Conservation (phyloP, 1,140 invertebrate genomes). For the Drosophila rufa region DNA sequence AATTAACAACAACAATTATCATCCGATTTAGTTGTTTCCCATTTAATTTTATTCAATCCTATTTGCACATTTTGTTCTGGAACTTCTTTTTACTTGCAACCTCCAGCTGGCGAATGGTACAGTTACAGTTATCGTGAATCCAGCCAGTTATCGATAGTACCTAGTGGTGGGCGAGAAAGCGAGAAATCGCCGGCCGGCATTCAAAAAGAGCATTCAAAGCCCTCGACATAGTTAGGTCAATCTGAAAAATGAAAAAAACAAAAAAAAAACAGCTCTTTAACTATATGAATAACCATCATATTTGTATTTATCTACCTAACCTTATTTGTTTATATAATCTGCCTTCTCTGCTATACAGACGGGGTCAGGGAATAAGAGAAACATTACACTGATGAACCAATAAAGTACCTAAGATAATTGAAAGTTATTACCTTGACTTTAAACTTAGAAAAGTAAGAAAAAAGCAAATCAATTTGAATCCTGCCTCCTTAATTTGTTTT, state of each 20-base stretch:
- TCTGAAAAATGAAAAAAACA: conserved; percentile 11
- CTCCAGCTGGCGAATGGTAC: neutral
- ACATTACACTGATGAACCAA: neutral
- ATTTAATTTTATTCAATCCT: conserved; percentile 4
- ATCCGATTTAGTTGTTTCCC: conserved; percentile 1
- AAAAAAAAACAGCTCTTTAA: conserved; percentile 3
- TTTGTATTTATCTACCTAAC: conserved; percentile 16
- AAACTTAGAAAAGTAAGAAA: neutral
- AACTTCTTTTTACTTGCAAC: conserved; percentile 16
- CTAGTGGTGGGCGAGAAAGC: neutral
- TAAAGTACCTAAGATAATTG: neutral
- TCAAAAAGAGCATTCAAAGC: neutral
- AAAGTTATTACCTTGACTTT: neutral
- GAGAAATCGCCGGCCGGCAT: conserved; percentile 33
- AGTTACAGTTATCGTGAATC: conserved; percentile 7
- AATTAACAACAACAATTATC: conserved; percentile 7
- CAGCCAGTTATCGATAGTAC: too few relatives aligned
- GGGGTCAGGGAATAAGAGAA: neutral
- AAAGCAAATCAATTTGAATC: too few relatives aligned
- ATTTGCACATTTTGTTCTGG: conserved; percentile 6
- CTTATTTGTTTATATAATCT: conserved; percentile 24
- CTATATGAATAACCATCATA: conserved; percentile 19
- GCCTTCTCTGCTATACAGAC: conserved; percentile 2
- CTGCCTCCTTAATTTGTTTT: too few relatives aligned
- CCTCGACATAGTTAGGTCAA: conserved; percentile 12